A percentile compares a stretch with the other conserved stretches of the same genome.
Evolutionary conservation across 2,888 invertebrate genomes (phyloP).

Genomic region (Isotomurus palustris): DNA sequence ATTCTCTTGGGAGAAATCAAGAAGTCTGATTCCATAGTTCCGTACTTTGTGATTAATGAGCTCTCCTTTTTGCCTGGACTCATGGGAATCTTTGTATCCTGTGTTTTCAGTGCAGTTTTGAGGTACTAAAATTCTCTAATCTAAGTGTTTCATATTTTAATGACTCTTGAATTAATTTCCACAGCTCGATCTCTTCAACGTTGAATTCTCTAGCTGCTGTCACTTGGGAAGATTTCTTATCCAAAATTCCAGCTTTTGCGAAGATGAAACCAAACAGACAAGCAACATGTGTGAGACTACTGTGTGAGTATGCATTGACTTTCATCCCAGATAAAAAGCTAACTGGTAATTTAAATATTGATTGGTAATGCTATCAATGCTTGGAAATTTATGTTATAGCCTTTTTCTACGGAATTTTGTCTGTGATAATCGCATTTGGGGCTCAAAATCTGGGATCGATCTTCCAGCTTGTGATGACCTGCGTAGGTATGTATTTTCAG

Average conservation of each 20-base stretch:
- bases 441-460: constrained; percentile 38
- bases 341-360: background rate
- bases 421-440: constrained; percentile 30
- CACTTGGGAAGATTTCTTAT: constrained; percentile 41
- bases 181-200: constrained; percentile 23
- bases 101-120: constrained; percentile 38
- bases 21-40: constrained; percentile 34
- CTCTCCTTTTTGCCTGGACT: constrained; percentile 34
- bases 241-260: constrained; percentile 60
- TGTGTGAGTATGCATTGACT: constrained; percentile 52
- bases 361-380: background rate
- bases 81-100: constrained; percentile 39
- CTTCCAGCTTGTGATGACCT: constrained; percentile 30
- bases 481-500: constrained; percentile 15
- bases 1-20: constrained; percentile 30
- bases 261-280: constrained; percentile 54
- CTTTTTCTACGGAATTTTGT: constrained; percentile 34
- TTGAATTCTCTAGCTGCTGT: constrained; percentile 30
- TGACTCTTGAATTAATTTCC: background rate
- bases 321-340: background rate
- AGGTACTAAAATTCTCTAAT: constrained; percentile 27
- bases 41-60: constrained; percentile 36
- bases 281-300: constrained; percentile 64
- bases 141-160: constrained; percentile 7
- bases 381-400: constrained; percentile 10